Percentiles rank a stretch among this genome's conserved stretches.
phyloP scores from a whole-genome alignment of 2,888 invertebrate genomes.

The Caenorhabditis doughertyi region DNA sequence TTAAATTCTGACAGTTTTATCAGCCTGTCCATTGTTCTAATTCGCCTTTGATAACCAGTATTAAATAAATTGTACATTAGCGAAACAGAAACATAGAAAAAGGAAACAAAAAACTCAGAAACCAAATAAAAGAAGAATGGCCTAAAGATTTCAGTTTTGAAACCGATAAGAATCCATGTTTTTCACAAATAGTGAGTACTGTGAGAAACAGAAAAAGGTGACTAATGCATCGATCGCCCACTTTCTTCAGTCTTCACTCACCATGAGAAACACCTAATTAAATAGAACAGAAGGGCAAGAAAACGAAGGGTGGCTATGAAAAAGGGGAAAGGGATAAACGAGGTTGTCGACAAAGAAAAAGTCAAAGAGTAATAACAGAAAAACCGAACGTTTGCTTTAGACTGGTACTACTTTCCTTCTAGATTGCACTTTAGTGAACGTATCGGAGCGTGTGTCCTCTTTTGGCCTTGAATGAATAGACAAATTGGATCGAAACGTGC shows the following conservation, averaged over 20 bases:
- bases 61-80: conserved; percentile 31
- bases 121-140: not conserved
- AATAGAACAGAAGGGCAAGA: conserved; percentile 45
- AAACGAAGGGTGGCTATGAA: conserved; percentile 15
- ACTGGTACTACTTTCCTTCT: conserved; percentile 34
- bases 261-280: conserved; percentile 57
- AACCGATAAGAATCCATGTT: conserved; percentile 32
- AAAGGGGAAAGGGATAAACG: conserved; percentile 42
- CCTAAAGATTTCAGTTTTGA: conserved; percentile 28
- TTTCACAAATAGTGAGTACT: conserved; percentile 19
- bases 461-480: conserved; percentile 44
- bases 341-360: conserved; percentile 11
- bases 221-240: conserved; percentile 51
- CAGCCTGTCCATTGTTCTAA: conserved; percentile 33
- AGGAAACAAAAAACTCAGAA: not conserved
- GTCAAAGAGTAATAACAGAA: conserved; percentile 31
- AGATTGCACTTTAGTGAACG: conserved; percentile 22
- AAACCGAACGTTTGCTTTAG: conserved; percentile 32
- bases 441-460: conserved; percentile 34
- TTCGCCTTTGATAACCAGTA: conserved; percentile 41
- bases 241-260: conserved; percentile 6
- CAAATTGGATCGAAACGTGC: conserved; percentile 56
- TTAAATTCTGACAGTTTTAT: conserved; percentile 24
- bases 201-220: conserved; percentile 28
- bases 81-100: conserved; percentile 1